Evolutionary conservation across 2,113 vertebrate genomes (phyloP).

Genomic region (Delphinus delphis): DNA sequence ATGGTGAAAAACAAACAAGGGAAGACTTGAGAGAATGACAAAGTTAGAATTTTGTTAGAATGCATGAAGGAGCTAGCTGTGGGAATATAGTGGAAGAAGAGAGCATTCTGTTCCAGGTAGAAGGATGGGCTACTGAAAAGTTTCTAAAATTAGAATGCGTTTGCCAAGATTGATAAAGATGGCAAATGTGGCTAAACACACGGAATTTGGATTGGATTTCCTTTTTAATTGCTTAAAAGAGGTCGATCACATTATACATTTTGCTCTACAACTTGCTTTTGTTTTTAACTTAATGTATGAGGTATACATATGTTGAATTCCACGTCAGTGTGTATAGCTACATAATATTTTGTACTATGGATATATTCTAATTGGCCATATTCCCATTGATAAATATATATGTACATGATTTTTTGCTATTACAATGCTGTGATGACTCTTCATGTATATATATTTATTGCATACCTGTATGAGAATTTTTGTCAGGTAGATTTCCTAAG

Average conservation of each 20-base stretch:
- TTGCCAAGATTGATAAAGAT: not conserved
- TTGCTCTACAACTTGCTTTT: not conserved
- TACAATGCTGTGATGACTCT: not conserved
- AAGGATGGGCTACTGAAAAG: not conserved
- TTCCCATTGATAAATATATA: too few relatives aligned
- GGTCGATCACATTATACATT: not conserved
- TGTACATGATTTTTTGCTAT: not conserved
- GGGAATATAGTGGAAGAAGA: not conserved
- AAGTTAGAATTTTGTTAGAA: not conserved
- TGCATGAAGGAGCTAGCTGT: not conserved
- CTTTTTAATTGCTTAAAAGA: not conserved
- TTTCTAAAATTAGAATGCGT: not conserved
- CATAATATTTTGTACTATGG: not conserved
- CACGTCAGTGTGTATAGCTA: not conserved
- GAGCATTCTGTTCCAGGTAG: not conserved
- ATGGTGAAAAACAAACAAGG: not conserved
- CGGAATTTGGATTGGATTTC: not conserved
- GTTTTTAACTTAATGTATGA: not conserved
- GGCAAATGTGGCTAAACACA: not conserved
- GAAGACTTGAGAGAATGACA: not conserved
- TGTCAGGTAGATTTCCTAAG: not conserved
- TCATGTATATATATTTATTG: not conserved
- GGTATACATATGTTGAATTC: not conserved
- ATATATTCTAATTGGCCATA: not conserved
- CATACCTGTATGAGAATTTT: not conserved